A percentile compares a stretch with the other conserved stretches of the same genome.
phyloP scores from a whole-genome alignment of 2,113 vertebrate genomes.

The western clawed frog (Xenopus tropicalis) region DNA sequence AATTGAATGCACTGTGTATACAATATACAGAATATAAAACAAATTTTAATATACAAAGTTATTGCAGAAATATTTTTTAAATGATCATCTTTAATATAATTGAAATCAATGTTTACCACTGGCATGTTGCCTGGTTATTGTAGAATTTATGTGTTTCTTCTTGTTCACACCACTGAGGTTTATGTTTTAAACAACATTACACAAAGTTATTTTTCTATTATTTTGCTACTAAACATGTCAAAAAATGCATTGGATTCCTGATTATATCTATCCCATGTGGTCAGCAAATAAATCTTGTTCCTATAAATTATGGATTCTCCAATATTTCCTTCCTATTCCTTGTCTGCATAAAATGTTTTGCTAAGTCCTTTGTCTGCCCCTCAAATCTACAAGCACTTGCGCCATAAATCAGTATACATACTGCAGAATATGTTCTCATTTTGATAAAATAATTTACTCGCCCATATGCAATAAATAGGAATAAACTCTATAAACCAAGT shows the following conservation, averaged over 20 bases:
- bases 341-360: slow-evolving; percentile 26
- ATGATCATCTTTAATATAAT: too few relatives aligned
- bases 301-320: slow-evolving; percentile 34
- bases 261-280: slow-evolving; percentile 27
- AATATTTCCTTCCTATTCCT: slow-evolving; percentile 26
- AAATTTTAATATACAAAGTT: too few relatives aligned
- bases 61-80: too few relatives aligned
- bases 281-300: slow-evolving; percentile 30
- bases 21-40: too few relatives aligned
- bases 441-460: slow-evolving; percentile 22
- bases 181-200: slow-evolving; percentile 43
- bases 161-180: slow-evolving; percentile 42
- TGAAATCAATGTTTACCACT: neutral
- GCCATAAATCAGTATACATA: slow-evolving; percentile 19
- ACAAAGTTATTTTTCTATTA: slow-evolving; percentile 48
- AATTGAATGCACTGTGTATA: too few relatives aligned
- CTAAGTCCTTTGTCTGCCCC: slow-evolving; percentile 26
- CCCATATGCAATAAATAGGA: slow-evolving; percentile 6
- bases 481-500: neutral
- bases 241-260: slow-evolving; percentile 38
- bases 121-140: slow-evolving; percentile 19
- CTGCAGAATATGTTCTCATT: neutral
- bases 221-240: slow-evolving; percentile 35
- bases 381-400: slow-evolving; percentile 28
- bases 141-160: slow-evolving; percentile 46